Conservation (phyloP, 53 echinoderm and acorn worm species). For the Glandiceps talaboti region DNA sequence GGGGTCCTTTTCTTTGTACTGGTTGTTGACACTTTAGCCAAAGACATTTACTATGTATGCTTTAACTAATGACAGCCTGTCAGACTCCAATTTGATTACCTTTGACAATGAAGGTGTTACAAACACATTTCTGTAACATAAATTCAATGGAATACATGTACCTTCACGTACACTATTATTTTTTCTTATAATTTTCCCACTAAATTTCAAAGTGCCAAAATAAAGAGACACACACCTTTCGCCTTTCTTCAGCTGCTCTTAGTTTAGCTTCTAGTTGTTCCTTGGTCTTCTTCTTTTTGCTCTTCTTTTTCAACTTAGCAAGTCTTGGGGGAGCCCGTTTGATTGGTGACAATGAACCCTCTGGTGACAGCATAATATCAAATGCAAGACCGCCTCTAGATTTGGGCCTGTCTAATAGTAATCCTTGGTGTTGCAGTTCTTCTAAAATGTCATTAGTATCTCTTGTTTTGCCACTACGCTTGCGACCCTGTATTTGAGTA, state of each 20-base stretch:
- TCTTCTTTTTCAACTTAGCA: constrained; percentile 82
- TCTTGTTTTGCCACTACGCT: constrained; percentile 50
- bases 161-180: too few species aligned
- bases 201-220: too few species aligned
- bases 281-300: constrained; percentile 78
- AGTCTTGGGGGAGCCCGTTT: constrained; percentile 77
- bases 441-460: constrained; percentile 49
- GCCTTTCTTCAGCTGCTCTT: constrained; percentile 72
- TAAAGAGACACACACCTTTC: constrained; percentile 35
- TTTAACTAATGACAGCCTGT: too few species aligned
- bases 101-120: too few species aligned
- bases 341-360: constrained; percentile 38
- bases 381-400: constrained; percentile 49
- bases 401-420: constrained; percentile 38
- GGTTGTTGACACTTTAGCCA: too few species aligned
- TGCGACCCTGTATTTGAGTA: constrained; percentile 49
- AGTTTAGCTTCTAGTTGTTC: constrained; percentile 85
- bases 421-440: constrained; percentile 68
- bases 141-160: too few species aligned
- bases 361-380: constrained; percentile 75
- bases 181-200: too few species aligned
- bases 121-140: too few species aligned
- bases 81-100: too few species aligned
- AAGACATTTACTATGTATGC: too few species aligned
- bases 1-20: too few species aligned